phyloP scores from a whole-genome alignment of 2,797 vertebrate genomes.

The Danio albolineatus region DNA sequence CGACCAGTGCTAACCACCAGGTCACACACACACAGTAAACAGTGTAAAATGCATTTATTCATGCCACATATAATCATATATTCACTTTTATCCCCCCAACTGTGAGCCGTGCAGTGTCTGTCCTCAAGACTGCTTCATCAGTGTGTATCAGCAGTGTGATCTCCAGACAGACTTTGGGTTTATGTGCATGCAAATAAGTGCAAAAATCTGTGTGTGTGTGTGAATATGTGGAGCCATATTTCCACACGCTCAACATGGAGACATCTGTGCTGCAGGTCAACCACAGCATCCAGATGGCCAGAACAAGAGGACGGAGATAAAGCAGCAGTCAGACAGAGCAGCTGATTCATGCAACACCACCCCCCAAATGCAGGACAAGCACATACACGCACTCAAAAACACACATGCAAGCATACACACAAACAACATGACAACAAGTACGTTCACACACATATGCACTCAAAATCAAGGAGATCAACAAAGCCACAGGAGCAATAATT shows the following conservation, averaged over 20 bases:
- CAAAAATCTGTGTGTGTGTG: background rate
- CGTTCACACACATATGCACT: background rate
- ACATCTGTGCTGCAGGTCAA: background rate
- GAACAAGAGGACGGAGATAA: background rate
- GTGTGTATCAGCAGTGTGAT: background rate
- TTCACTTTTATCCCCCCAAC: background rate
- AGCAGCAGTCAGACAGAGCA: slow-evolving; percentile 20
- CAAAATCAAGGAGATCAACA: too few relatives aligned
- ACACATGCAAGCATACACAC: too few relatives aligned
- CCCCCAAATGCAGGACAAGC: too few relatives aligned
- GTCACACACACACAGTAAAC: too few relatives aligned
- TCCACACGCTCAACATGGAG: background rate
- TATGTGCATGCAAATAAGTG: background rate
- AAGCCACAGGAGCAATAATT: too few relatives aligned
- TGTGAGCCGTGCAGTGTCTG: background rate
- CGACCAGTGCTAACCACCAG: too few relatives aligned
- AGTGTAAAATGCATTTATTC: too few relatives aligned
- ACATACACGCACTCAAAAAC: too few relatives aligned
- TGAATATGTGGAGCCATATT: background rate
- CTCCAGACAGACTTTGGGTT: background rate
- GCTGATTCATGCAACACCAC: background rate
- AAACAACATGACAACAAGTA: slow-evolving; percentile 11
- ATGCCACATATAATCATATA: background rate
- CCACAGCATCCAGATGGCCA: slow-evolving; percentile 22
- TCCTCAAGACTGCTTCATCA: background rate